Base-by-base conservation (phyloP, 92 coral and sea anemone species). In the Plumapathes pennacea region DNA sequence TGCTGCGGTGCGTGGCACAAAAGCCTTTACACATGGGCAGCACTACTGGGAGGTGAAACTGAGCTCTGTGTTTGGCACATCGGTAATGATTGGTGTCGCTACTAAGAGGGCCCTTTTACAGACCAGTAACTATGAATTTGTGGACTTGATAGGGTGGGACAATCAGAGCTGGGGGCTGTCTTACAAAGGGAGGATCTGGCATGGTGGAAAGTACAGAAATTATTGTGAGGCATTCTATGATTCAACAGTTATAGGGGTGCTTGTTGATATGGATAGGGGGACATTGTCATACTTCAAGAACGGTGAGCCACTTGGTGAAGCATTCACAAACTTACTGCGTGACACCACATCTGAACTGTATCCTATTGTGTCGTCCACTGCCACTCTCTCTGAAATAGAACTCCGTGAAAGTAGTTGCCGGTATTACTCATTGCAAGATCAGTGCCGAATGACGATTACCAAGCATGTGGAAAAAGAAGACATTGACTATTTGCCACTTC, bases 31-130 rank as follows among this genome's bases (percentile, higher is more conserved):
- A 4, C 84, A 80, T 39, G 97, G 97, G 3, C 87, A 88, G 37
- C 97, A 92, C 48, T 92, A 92, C 60, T 92, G 97, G 97, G 97
- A 92, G 38, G 83, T 92, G 15, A 92, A 84, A 46, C 78, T 92
- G 24, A 84, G 77, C 48, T 82, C 96, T 13, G 86, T 92, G 4
- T 88, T 71, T 47, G 97, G 97, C 10, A 88, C 97, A 18, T 74
- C 85, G 27, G 83, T 88, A 25, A 92, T 92, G 97, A 77, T 92
- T 37, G 97, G 97, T 0, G 85, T 92, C 4, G 90, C 91, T 13
- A 92, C 92, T 10, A 71, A 78, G 51, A 57, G 82, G 23, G 96
- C 95, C 2, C 32, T 73, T 19, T 81, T 92, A 11, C 85, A 88
- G 47, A 84, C 85, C 18, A 67, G 59, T 54, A 69, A 89, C 47